Base-by-base conservation (phyloP, 1,140 invertebrate species). In the Nasonia vitripennis region DNA sequence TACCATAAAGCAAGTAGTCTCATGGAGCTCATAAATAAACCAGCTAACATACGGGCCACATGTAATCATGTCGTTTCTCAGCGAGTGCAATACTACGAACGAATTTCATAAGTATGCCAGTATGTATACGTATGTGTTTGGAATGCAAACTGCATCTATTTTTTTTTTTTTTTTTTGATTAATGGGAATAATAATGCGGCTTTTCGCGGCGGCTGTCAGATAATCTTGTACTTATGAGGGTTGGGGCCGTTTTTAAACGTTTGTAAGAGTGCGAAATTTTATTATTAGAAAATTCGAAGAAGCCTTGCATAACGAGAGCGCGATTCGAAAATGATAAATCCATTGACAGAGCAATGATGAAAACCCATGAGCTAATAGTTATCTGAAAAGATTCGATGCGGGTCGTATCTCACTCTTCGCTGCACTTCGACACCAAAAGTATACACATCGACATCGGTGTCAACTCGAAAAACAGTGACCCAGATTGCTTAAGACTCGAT, bases 1-100 rank as follows among this genome's bases (percentile, higher is more conserved):
- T 67, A n/a, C 23, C 23, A 6, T 51, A 48, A 27, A 34, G 37
- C 14, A 48, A 51, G 62, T 84, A 84, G 20, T 37, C 68, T 41
- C 45, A 51, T 79, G 48, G 20, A 51, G 27, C 83, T 79, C 83
- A 84, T 84, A 84, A 84, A 84, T 84, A 79, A 84, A 79, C 11
- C 75, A 78, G 78, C 62, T 41, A 84, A 84, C 75, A 84, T 84
- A 79, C 83, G 83, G 83, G 84, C 37, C 12, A 74, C 48, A 41
- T 51, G 71, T 81, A 75, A 81, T 81, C 84, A 41, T 80, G 48
- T 70, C 37, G 11, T 27, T 74, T 51, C 73, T 37, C 37, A 11
- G 71, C 23, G 27, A 55, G n/a, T 62, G 73, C 31, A 83, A 62
- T 62, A 67, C 48, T 62, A 75, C 71, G 14, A 37, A 75, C 41